A percentile compares a stretch with the other conserved stretches of the same genome.
Conservation (phyloP, 1,140 invertebrate genomes). For the Nebria ingens region DNA sequence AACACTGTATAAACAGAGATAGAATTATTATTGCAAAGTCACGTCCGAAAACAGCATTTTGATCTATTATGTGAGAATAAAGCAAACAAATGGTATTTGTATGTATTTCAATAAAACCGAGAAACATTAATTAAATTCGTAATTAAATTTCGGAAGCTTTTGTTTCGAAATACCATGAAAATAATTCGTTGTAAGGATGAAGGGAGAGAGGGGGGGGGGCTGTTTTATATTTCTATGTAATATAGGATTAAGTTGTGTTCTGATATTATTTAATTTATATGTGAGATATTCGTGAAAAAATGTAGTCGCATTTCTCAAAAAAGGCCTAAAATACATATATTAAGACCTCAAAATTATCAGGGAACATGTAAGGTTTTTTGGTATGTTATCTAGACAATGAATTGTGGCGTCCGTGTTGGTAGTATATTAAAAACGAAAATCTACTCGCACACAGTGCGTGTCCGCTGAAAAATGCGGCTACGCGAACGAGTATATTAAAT, state of each 20-base stretch:
- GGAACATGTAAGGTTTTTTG: background rate
- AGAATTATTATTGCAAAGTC: background rate
- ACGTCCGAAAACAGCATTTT: too few species aligned
- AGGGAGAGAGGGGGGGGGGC: too few species aligned
- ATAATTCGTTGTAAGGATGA: too few species aligned
- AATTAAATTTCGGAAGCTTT: background rate
- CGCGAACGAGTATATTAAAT: background rate
- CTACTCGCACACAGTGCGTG: background rate
- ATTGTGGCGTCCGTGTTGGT: background rate
- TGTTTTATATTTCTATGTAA: too few species aligned
- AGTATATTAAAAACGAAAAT: background rate
- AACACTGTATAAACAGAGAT: too few species aligned
- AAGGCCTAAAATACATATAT: too few species aligned
- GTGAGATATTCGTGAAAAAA: background rate
- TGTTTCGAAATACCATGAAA: too few species aligned
- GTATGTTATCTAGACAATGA: background rate
- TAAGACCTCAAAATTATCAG: slow-evolving; percentile 5
- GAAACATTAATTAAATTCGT: background rate
- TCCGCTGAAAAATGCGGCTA: background rate
- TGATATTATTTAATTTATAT: background rate
- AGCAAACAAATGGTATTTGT: background rate
- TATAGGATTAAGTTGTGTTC: too few species aligned
- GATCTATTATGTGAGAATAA: background rate
- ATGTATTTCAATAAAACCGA: background rate
- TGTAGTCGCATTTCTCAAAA: too few species aligned